Evolutionary conservation across 2,888 invertebrate genomes (phyloP).

Genomic region (Morpho deidamia): DNA sequence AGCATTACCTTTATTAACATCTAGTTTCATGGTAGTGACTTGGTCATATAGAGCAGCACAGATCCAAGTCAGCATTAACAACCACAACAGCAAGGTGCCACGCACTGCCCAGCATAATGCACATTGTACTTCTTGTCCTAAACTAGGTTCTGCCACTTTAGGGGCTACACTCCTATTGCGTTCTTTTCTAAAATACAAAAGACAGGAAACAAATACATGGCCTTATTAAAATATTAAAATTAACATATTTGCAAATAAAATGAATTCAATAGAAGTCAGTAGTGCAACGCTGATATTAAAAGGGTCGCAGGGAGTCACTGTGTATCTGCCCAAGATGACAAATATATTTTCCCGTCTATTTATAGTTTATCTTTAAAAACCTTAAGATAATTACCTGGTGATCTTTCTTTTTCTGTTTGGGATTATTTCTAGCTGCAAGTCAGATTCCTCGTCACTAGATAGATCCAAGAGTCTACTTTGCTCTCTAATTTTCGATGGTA

Average conservation of each 20-base stretch:
- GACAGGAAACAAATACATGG: background rate
- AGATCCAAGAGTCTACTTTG: slow-evolving; percentile 81
- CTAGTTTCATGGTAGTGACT: slow-evolving; percentile 53
- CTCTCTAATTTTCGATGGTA: slow-evolving; percentile 75
- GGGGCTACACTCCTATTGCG: slow-evolving; percentile 39
- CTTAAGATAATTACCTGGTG: slow-evolving; percentile 49
- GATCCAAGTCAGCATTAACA: slow-evolving; percentile 70
- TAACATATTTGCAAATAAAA: no score
- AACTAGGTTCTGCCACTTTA: slow-evolving; percentile 43
- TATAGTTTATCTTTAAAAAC: no score
- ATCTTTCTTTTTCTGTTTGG: slow-evolving; percentile 78
- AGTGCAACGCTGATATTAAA: no score
- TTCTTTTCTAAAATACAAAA: slow-evolving; percentile 47
- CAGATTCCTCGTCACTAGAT: slow-evolving; percentile 79
- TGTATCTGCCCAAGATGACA: no score
- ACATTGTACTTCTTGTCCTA: slow-evolving; percentile 57
- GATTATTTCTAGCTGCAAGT: slow-evolving; percentile 78
- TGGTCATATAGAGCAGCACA: slow-evolving; percentile 70
- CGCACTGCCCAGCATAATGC: slow-evolving; percentile 63
- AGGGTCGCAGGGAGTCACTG: no score
- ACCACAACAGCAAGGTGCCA: slow-evolving; percentile 64
- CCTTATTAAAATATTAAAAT: background rate
- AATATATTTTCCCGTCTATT: no score
- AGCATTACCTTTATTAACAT: slow-evolving; percentile 50
- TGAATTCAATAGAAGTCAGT: no score